Evolutionary conservation across 2,888 invertebrate genomes (phyloP).

Genomic region (Allolobophora icterica): DNA sequence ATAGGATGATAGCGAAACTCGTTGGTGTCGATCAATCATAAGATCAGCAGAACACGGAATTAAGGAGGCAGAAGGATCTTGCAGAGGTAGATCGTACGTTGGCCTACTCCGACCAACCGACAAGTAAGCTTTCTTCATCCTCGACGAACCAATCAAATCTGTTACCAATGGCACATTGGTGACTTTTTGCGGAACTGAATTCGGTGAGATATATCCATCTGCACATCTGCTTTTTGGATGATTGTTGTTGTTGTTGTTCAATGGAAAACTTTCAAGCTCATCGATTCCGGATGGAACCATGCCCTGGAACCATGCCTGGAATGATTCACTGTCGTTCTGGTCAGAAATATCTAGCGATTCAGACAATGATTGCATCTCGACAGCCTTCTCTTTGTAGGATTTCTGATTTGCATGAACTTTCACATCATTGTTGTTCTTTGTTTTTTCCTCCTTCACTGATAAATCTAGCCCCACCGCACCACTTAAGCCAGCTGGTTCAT

Average conservation of each 20-base stretch:
- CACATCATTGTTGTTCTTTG: background rate
- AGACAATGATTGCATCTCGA: background rate
- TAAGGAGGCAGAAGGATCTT: background rate
- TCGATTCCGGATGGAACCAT: background rate
- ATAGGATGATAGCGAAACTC: background rate
- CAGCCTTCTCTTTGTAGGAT: background rate
- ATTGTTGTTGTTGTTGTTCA: constrained; percentile 4
- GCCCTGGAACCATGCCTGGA: constrained; percentile 6
- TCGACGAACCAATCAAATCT: background rate
- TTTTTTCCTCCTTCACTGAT: background rate
- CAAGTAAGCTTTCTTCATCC: background rate
- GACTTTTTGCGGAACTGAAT: background rate
- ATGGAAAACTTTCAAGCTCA: background rate
- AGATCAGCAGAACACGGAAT: background rate
- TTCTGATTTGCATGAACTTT: background rate
- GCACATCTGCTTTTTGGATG: background rate
- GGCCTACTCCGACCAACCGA: background rate
- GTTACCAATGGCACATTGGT: constrained; percentile 23
- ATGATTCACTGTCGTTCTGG: background rate
- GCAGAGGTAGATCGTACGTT: background rate
- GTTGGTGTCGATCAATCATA: background rate
- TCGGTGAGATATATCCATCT: background rate
- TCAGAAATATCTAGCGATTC: background rate
- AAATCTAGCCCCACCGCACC: background rate
- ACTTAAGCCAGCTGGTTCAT: background rate